Evolutionary conservation across 2,888 invertebrate genomes (phyloP).

Genomic region (Mystacides longicornis): DNA sequence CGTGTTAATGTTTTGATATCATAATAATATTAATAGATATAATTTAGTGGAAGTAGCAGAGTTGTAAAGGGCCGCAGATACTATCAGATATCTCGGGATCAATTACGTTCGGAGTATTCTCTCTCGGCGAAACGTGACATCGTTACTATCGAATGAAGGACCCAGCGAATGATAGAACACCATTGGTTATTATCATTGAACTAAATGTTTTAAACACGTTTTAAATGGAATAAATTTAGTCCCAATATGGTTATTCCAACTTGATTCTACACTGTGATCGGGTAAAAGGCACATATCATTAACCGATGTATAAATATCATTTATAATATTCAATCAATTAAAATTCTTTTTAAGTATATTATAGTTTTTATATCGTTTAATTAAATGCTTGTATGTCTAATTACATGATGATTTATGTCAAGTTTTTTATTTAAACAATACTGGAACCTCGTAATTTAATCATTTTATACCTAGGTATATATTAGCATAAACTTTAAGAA

Average conservation of each 20-base stretch:
- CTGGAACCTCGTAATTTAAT: no score
- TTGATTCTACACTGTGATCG: background rate
- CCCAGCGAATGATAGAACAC: background rate
- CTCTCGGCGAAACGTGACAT: background rate
- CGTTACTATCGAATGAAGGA: background rate
- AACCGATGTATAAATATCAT: no score
- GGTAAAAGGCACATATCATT: background rate
- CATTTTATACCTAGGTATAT: no score
- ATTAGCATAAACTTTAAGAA: no score
- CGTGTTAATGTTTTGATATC: background rate
- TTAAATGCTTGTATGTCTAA: no score
- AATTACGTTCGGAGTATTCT: background rate
- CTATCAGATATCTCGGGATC: background rate
- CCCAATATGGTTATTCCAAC: background rate
- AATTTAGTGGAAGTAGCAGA: background rate
- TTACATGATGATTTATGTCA: no score
- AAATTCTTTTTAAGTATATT: no score
- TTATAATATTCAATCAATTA: no score
- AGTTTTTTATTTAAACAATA: no score
- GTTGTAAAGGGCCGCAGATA: background rate
- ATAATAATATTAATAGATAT: background rate
- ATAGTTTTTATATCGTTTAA: no score
- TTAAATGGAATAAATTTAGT: background rate
- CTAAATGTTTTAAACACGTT: background rate
- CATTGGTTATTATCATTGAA: background rate